phyloP scores from a whole-genome alignment of 2,113 vertebrate genomes.

The Hyperopisus bebe region DNA sequence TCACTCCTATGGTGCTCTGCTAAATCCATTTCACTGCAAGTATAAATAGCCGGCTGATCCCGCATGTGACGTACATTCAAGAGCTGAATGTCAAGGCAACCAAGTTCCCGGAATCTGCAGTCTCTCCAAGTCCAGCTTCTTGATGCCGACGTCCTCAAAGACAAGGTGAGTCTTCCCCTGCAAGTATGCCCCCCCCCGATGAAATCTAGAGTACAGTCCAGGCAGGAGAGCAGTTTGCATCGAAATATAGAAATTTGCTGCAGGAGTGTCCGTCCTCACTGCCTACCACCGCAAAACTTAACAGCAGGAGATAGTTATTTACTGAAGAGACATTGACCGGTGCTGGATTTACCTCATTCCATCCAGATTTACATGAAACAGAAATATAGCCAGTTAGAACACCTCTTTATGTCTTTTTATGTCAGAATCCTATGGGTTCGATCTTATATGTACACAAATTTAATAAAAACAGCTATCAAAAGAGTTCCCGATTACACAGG shows the following conservation, averaged over 20 bases:
- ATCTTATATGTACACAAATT: slow-evolving; percentile 34
- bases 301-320: neutral
- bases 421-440: neutral
- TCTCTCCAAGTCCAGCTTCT: neutral
- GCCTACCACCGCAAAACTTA: neutral
- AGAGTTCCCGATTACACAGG: slow-evolving; percentile 25
- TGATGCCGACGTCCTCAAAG: neutral
- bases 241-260: neutral
- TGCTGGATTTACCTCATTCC: neutral
- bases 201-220: neutral
- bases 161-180: neutral
- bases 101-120: neutral
- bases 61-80: slow-evolving; percentile 24
- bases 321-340: neutral
- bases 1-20: neutral
- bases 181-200: neutral
- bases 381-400: neutral
- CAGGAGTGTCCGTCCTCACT: neutral
- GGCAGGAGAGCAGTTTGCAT: neutral
- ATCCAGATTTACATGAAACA: neutral
- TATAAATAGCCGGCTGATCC: neutral
- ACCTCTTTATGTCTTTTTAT: neutral
- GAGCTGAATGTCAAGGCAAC: slow-evolving; percentile 1
- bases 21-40: neutral
- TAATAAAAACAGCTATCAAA: slow-evolving; percentile 42